These are phyloP conservation scores for Python bivittatus DNA, from an alignment of 2,113 vertebrate genomes.

Conservation along the genomic window DNA sequence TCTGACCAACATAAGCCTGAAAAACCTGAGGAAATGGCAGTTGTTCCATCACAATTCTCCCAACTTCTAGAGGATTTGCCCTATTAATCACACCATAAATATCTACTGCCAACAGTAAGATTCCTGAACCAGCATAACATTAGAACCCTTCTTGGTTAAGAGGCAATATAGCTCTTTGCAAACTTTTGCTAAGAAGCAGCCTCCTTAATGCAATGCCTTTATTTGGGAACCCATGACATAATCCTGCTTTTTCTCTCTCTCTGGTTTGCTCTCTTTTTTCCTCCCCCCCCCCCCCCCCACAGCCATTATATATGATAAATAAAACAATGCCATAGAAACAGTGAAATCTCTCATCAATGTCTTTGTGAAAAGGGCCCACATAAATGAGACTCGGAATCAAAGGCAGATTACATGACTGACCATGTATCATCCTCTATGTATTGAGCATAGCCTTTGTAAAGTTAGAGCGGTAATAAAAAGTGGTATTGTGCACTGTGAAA, in stretches of 20 bases:
- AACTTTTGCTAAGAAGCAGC: conserved; percentile 72
- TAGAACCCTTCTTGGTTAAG: no score
- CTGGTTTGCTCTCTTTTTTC: background rate
- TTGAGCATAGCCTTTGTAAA: conserved; percentile 99
- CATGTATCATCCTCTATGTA: conserved; percentile 99
- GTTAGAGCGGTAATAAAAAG: conserved; percentile 98
- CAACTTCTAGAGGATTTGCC: background rate
- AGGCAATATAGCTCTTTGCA: conserved; percentile 45
- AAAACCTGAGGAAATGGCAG: background rate
- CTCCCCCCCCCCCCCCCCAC: conserved; percentile 62
- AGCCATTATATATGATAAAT: conserved; percentile 85
- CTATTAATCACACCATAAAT: background rate
- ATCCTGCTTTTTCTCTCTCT: conserved; percentile 59
- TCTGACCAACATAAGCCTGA: no score
- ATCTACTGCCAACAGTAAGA: background rate
- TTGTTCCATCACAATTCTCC: no score
- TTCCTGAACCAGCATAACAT: background rate
- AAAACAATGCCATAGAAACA: conserved; percentile 84
- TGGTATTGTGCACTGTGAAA: conserved; percentile 97
- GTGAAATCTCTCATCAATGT: conserved; percentile 97
- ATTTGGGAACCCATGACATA: conserved; percentile 74
- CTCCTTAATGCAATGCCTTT: conserved; percentile 73
- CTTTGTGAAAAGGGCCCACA: conserved; percentile 96
- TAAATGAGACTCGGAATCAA: conserved; percentile 98
- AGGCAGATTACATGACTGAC: conserved; percentile 99